Evolutionary conservation across 2,888 invertebrate species (phyloP), one percentile per base, ranked within the genome.

Genomic region (Psylliodes chrysocephalus): DNA sequence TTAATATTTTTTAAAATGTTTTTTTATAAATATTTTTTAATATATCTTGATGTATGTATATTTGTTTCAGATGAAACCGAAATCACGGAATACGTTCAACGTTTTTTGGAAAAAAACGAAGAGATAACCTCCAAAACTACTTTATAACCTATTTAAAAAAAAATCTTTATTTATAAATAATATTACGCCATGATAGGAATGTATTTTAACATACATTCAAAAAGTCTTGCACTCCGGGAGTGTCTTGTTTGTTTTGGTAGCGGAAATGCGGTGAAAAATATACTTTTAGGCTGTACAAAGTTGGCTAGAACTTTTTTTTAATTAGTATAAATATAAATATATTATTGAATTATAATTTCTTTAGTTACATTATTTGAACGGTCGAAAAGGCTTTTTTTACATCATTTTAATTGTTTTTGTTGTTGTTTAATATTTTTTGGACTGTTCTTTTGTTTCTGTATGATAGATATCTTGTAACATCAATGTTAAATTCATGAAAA

Each of bases 51-150:
- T n/a, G n/a, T n/a, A n/a, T n/a, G n/a, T n/a, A n/a, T n/a, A 22
- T 69, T 67, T 66, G 83, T 87, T 85, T 62, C 85, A 90, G 90
- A 88, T 81, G 87, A 88, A 80, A 84, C 84, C 38, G 86, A 87
- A 66, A 88, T 89, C 66, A 85, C 86, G 72, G 78, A 86, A 71
- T 84, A 87, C 72, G 83, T 89, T 33, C 85, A 85, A 72, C 86
- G 85, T 75, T 85, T 86, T 42, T 85, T 89, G 71, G 84, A 82
- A 71, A 85, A 85, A 69, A 85, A 87, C 78, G 78, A 85, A 46
- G 84, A 81, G 78, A 87, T 88, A 33, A 82, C 80, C 35, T 76
- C 78, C 28, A 70, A 72, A 44, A 81, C 78, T 10, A 69, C 63
- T 51, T 70, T 74, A 60, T 74, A 72, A 64, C 59, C 44, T 47